These are phyloP conservation scores for Corydoras maculifer DNA, from an alignment of 2,113 vertebrate species.

Conservation along the genomic window DNA sequence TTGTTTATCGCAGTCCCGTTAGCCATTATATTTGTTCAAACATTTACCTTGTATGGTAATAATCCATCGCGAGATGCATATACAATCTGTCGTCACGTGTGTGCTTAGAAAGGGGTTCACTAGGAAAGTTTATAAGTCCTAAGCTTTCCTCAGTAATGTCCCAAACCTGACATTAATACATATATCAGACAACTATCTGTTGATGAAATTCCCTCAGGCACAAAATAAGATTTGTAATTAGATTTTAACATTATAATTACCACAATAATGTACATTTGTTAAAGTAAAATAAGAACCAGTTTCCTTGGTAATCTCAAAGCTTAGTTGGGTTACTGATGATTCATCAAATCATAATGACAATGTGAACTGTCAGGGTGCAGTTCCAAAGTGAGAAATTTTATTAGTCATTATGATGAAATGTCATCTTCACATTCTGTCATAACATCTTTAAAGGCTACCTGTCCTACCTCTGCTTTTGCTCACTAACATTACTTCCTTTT, in stretches of 20 bases:
- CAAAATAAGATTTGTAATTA: neutral
- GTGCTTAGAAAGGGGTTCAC: neutral
- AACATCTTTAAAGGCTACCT: conserved; percentile 40
- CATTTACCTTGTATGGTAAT: conserved; percentile 40
- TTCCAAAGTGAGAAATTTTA: conserved; percentile 1
- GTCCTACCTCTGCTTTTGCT: conserved; percentile 42
- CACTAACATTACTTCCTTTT: conserved; percentile 51
- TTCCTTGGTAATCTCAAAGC: neutral
- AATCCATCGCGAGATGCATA: conserved; percentile 20
- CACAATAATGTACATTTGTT: neutral
- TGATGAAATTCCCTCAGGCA: neutral
- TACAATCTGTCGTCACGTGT: conserved; percentile 3
- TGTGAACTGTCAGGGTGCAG: conserved; percentile 10
- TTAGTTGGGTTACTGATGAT: neutral
- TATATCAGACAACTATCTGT: neutral
- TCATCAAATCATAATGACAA: conserved; percentile 14
- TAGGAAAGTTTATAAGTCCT: conserved; percentile 14
- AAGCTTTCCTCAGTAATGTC: conserved; percentile 9
- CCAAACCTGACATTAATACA: conserved; percentile 15
- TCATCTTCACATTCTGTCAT: conserved; percentile 35
- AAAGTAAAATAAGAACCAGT: neutral
- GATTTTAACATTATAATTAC: neutral
- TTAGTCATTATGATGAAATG: conserved; percentile 9
- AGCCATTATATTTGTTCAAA: conserved; percentile 29
- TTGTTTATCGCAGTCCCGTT: conserved; percentile 28